These are phyloP conservation scores for Diabrotica virgifera DNA, from an alignment of 1,140 invertebrate species.

Conservation along the genomic window DNA sequence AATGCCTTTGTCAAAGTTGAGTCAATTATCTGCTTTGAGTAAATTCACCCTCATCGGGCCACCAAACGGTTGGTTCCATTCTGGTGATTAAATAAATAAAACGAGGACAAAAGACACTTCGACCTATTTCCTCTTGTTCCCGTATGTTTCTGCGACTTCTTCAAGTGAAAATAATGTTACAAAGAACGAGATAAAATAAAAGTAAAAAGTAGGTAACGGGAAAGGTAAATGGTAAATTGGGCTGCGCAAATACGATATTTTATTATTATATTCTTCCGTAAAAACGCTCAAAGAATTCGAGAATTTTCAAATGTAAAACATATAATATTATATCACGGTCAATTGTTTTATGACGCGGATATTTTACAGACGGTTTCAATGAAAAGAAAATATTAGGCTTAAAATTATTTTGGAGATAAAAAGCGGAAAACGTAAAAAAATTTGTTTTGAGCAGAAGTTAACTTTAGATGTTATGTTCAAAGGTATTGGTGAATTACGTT, in stretches of 20 bases:
- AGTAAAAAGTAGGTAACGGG: not conserved
- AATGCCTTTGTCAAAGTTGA: slow-evolving; percentile 6
- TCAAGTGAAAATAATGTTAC: not conserved
- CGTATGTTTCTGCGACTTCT: slow-evolving; percentile 3
- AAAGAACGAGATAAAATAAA: not conserved
- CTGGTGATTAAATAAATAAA: not conserved
- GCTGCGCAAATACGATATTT: not conserved
- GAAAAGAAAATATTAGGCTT: no score
- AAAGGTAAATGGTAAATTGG: slow-evolving; percentile 1
- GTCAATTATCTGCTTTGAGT: slow-evolving; percentile 7
- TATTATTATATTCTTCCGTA: not conserved
- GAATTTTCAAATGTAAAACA: no score
- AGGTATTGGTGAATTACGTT: no score
- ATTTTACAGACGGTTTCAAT: no score
- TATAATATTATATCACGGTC: no score
- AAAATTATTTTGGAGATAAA: no score
- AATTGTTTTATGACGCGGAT: no score
- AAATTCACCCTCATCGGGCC: slow-evolving; percentile 6
- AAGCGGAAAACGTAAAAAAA: no score
- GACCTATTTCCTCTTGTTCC: not conserved
- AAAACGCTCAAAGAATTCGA: no score
- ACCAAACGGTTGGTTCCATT: not conserved
- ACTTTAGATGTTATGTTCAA: no score
- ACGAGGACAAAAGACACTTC: not conserved
- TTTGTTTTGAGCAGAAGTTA: no score